Evolutionary conservation across 2,888 invertebrate species (phyloP), one percentile per base, ranked within the genome.

Genomic region (Phyllotreta cruciferae): DNA sequence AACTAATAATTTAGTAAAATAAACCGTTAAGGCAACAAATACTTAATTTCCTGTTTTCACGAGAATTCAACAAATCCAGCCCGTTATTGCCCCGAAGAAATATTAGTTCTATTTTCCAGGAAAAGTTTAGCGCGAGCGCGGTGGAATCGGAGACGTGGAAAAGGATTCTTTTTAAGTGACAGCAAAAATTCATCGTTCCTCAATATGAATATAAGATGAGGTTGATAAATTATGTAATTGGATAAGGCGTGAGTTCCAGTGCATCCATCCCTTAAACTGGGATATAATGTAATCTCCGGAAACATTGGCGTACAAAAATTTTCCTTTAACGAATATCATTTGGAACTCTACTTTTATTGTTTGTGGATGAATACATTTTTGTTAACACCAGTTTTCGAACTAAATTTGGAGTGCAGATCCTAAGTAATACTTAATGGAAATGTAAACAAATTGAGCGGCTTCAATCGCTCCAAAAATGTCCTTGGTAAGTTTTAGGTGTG

Each of bases 1-100:
- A 49, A 49, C 49, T 49, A 49, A 49, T 49, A 49, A 49, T 49
- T 49, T 49, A 49, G 49, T 49, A 49, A 49, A 49, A 49, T 49
- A 49, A 49, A 49, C 49, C 49, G 35, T 49, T 35, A 35, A 49
- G 49, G 49, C 49, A 49, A 49, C 49, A 49, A 49, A 49, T 49
- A 49, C 49, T 49, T 49, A 49, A 49, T 49, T 49, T 49, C 49
- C 49, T 49, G 49, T 49, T 49, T 49, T 49, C 49, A 35, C 10
- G 35, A 24, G 47, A 47, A 47, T 47, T 34, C 47, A 14, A 49
- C 49, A 49, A 49, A 49, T 49, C 35, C 49, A 49, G 49, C 36
- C 49, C 49, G 49, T 49, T 49, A 49, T 49, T 49, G 35, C 49
- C 49, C 34, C 49, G 49, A 11, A 49, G 49, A 49, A 49, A 49